phyloP scores from a whole-genome alignment of 2,113 vertebrate genomes.

The Pterocles orientalis region DNA sequence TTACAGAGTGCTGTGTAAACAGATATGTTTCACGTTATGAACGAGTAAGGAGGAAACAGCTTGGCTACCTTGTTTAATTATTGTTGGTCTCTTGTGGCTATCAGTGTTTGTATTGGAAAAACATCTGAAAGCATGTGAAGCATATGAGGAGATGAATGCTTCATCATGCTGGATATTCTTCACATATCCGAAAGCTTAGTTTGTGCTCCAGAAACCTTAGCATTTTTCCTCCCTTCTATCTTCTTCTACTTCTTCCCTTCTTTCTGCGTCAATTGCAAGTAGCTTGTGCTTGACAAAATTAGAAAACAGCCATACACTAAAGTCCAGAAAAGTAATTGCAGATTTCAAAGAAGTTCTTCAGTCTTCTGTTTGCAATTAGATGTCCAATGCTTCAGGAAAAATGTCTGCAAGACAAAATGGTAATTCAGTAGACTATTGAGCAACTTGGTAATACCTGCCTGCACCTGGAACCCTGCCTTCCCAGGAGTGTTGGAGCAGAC shows the following conservation, averaged over 20 bases:
- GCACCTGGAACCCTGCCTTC: not conserved
- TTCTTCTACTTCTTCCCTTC: not conserved
- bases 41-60: not conserved
- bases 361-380: not conserved
- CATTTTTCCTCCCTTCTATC: not conserved
- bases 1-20: not conserved
- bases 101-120: not conserved
- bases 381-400: not conserved
- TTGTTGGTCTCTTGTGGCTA: not conserved
- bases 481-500: not conserved
- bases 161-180: not conserved
- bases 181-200: not conserved
- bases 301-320: not conserved
- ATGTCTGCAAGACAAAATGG: not conserved
- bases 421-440: accelerated
- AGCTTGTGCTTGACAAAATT: not conserved
- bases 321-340: not conserved
- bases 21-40: not conserved
- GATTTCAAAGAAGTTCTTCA: not conserved
- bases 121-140: not conserved
- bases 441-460: not conserved
- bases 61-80: not conserved
- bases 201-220: not conserved
- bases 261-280: not conserved
- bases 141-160: not conserved